Base-by-base conservation (phyloP, 1,140 invertebrate species). In the Octopus bimaculoides region DNA sequence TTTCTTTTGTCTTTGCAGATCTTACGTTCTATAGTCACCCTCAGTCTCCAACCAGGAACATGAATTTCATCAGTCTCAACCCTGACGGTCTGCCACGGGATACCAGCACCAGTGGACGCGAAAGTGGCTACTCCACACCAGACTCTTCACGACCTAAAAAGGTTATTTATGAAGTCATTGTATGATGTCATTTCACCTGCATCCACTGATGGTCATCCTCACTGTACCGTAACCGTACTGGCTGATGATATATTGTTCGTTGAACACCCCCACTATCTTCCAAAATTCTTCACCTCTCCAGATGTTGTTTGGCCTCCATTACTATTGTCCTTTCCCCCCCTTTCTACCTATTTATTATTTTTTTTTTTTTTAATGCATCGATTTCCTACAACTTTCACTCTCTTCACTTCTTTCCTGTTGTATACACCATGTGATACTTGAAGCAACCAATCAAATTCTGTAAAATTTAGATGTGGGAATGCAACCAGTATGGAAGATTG, bases 91-190 rank as follows among this genome's bases (percentile, higher is more conserved):
- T 75, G 26, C 74, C 52, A 7, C 26, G 74, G 17, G 74, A 75
- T 9, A 75, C 26, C 6, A 75, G 74, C 20, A 53, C 41, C 74
- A 81, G 80, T 69, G 73, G 74, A 26, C 52, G 71, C 10, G 80
- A 81, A 54, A 81, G 80, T 53, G 80, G 80, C 20, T 81, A 81
- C 53, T 81, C 80, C 41, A 81, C 80, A 69, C 80, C 80, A 4
- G 80, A 81, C 52, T 77, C 80, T 8, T 76, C 73, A 5, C 79
- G 78, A 79, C 80, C 80, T 9, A 81, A 81, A 79, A 81, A 81
- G 77, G 80, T 81, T 54, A 81, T 81, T 55, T 81, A 81, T 54
- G 80, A 81, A 81, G 80, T 81, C 17, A 77, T 81, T 56, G 80
- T 81, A 79, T 81, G 74, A 79, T 75, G 66, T 71, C 66, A 71